Percentiles rank a stretch among this genome's conserved stretches.
phyloP scores from a whole-genome alignment of 2,113 vertebrate genomes.

The Cyanoliseus patagonus region DNA sequence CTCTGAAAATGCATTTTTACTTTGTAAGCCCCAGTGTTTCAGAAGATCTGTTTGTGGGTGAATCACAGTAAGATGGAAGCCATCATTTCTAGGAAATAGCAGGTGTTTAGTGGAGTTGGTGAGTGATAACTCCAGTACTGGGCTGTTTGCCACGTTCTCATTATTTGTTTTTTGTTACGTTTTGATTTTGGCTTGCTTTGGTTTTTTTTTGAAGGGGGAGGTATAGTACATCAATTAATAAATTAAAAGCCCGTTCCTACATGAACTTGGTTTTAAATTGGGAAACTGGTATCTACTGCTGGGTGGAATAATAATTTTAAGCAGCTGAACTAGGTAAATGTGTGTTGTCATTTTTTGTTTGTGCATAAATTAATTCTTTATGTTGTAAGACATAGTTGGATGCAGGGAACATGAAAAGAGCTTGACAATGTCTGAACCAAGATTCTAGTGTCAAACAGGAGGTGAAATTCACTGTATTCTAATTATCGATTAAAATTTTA shows the following conservation, averaged over 20 bases:
- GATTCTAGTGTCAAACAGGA: constrained; percentile 1
- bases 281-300: neutral
- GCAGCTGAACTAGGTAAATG: neutral
- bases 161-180: neutral
- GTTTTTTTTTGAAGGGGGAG: neutral
- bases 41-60: constrained; percentile 45
- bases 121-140: constrained; percentile 17
- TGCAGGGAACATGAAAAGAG: constrained; percentile 2
- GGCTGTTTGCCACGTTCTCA: constrained; percentile 39
- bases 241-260: neutral
- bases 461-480: constrained; percentile 28
- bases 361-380: neutral
- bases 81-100: constrained; percentile 48
- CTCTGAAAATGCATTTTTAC: neutral
- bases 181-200: neutral
- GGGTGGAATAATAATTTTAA: neutral
- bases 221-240: neutral
- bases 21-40: neutral
- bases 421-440: neutral
- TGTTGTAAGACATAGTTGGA: neutral
- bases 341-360: neutral
- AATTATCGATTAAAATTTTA: constrained; percentile 57
- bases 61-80: constrained; percentile 5
- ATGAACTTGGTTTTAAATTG: neutral
- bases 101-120: constrained; percentile 49